Percentiles rank a stretch among this genome's conserved stretches.
phyloP scores from a whole-genome alignment of 2,113 vertebrate species.

The Eleginops maclovinus region DNA sequence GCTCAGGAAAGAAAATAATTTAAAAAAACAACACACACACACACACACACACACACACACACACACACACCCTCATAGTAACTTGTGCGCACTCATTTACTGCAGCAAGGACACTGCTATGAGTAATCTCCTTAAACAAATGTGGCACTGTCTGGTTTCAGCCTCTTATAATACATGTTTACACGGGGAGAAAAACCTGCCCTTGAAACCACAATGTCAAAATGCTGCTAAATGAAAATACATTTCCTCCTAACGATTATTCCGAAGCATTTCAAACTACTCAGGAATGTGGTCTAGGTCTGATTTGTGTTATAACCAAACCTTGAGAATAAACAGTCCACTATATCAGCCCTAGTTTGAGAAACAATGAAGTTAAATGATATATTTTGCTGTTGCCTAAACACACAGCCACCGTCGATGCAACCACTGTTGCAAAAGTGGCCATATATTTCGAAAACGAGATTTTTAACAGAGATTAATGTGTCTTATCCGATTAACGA shows the following conservation, averaged over 20 bases:
- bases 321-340: constrained; percentile 3
- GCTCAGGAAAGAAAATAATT: constrained; percentile 49
- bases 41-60: constrained; percentile 24
- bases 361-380: constrained; percentile 6
- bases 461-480: constrained; percentile 16
- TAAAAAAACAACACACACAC: constrained; percentile 15
- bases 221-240: constrained; percentile 51
- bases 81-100: constrained; percentile 41
- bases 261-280: constrained; percentile 11
- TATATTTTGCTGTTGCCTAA: neutral
- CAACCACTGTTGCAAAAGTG: neutral
- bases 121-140: constrained; percentile 64
- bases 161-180: constrained; percentile 44
- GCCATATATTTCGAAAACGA: neutral
- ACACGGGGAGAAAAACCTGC: constrained; percentile 48
- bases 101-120: constrained; percentile 63
- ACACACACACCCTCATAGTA: constrained; percentile 38
- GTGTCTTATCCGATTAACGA: constrained; percentile 24
- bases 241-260: constrained; percentile 12
- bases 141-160: constrained; percentile 45
- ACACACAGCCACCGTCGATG: neutral
- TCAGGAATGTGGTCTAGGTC: neutral
- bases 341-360: neutral
- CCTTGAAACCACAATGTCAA: constrained; percentile 63
- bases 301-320: neutral